Percentiles rank a stretch among this genome's conserved stretches.
Conservation (phyloP, 2,797 vertebrate genomes). For the Hoplostethus atlanticus region DNA sequence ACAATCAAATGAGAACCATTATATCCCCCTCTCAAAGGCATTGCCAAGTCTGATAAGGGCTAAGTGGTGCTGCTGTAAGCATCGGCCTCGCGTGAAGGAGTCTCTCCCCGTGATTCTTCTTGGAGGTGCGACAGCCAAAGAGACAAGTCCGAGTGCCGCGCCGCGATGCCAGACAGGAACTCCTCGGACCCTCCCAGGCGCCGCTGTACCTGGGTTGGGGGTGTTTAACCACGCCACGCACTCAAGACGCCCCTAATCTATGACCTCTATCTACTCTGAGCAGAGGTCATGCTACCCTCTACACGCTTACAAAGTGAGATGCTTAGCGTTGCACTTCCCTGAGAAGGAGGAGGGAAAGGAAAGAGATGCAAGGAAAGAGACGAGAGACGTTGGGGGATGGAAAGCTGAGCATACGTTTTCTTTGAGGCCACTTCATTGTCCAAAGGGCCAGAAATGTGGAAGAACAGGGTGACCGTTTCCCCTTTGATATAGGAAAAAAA, state of each 20-base stretch:
- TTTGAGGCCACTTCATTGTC: conserved; percentile 30
- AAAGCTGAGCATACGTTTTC: conserved; percentile 23
- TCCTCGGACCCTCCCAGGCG: background rate
- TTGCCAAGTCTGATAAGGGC: conserved; percentile 47
- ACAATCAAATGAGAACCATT: conserved; percentile 40
- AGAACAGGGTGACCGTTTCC: conserved; percentile 20
- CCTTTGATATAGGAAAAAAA: conserved; percentile 43
- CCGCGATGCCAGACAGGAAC: background rate
- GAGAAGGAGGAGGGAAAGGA: background rate
- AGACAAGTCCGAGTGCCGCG: conserved; percentile 7
- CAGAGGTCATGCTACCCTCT: background rate
- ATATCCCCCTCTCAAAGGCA: conserved; percentile 46
- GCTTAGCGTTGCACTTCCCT: conserved; percentile 19
- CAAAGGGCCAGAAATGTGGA: conserved; percentile 11
- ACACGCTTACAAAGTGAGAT: conserved; percentile 7
- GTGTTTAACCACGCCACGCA: background rate
- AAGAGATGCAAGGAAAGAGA: conserved; percentile 17
- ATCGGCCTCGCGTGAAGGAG: conserved; percentile 10
- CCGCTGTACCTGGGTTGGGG: too few species aligned
- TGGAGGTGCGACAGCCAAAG: background rate
- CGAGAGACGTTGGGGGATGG: background rate
- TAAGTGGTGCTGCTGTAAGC: conserved; percentile 30
- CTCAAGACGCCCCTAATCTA: background rate
- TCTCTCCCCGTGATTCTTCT: background rate
- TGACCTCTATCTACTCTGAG: background rate